These are phyloP conservation scores for Oryctolagus cuniculus DNA, from an alignment of 2,113 vertebrate species.

Conservation along the genomic window mOryCun1.1 NC_091436.1:11392501-11393000, in stretches of 20 bases:
- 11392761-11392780: not conserved
- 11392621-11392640: not conserved
- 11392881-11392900: conserved; percentile 46
- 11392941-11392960: conserved; percentile 45
- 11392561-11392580: not conserved
- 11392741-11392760: not conserved
- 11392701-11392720: not conserved
- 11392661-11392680: not conserved
- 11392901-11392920: conserved; percentile 46
- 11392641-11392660: not conserved
- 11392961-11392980: conserved; percentile 8
- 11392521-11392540: not conserved
- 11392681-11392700: not conserved
- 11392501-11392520: too few species aligned
- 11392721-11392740: not conserved
- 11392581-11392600: not conserved
- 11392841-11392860: not conserved
- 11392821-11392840: conserved; percentile 13
- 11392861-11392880: conserved; percentile 62
- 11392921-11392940: conserved; percentile 58
- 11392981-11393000: not conserved
- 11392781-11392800: not conserved
- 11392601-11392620: not conserved
- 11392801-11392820: not conserved
- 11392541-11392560: not conserved